phyloP scores from a whole-genome alignment of 2,888 invertebrate genomes.

The Pasiphila rectangulata region DNA sequence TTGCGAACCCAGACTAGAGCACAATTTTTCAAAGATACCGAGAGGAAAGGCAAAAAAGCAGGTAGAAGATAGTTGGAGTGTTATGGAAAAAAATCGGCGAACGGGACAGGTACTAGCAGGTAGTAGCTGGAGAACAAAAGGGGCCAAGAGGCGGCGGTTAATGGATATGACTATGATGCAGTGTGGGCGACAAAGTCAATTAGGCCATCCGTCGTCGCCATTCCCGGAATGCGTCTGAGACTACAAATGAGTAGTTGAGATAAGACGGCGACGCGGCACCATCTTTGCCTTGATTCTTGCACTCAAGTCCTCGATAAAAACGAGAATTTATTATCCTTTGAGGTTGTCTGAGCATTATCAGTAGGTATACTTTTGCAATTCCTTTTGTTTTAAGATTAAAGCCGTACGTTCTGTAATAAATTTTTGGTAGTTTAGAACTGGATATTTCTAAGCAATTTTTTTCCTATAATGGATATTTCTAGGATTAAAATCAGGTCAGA shows the following conservation, averaged over 20 bases:
- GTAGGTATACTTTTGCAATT: background rate
- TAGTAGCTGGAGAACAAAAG: conserved; percentile 73
- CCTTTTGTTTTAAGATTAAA: background rate
- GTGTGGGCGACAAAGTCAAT: conserved; percentile 79
- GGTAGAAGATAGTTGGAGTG: conserved; percentile 47
- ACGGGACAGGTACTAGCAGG: conserved; percentile 46
- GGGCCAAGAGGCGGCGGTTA: conserved; percentile 70
- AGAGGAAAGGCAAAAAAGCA: conserved; percentile 50
- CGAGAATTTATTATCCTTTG: conserved; percentile 2
- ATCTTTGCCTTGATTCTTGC: conserved; percentile 11
- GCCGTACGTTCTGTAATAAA: background rate
- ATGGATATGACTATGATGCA: conserved; percentile 72
- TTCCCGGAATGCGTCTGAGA: conserved; percentile 72
- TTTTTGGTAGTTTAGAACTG: background rate
- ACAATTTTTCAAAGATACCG: conserved; percentile 53
- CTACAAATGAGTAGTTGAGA: conserved; percentile 72
- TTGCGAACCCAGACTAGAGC: conserved; percentile 39
- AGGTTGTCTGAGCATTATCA: background rate
- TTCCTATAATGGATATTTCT: no score
- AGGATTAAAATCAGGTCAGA: background rate
- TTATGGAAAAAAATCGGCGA: conserved; percentile 51
- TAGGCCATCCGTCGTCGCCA: conserved; percentile 77
- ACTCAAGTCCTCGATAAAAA: conserved; percentile 1
- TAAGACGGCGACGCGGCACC: conserved; percentile 52
- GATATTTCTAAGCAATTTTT: background rate